Conservation (phyloP, 2,888 invertebrate genomes). For the Hirtodrosophila duncani region DNA sequence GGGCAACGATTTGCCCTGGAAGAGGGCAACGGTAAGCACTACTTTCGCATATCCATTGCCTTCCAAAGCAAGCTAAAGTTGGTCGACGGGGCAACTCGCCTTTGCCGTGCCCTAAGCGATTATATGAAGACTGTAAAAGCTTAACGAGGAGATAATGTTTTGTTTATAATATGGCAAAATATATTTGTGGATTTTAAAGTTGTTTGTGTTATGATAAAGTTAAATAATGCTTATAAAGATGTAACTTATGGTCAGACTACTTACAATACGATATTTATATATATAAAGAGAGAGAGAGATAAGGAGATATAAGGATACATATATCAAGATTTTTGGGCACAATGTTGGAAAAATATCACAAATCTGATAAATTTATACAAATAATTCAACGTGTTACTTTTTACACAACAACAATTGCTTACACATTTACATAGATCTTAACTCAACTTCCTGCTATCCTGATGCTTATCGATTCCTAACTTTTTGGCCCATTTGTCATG, state of each 20-base stretch:
- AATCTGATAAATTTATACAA: constrained; percentile 57
- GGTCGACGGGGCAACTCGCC: constrained; percentile 68
- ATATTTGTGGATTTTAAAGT: constrained; percentile 41
- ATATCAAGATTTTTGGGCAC: constrained; percentile 55
- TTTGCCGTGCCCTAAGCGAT: constrained; percentile 76
- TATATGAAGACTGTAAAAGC: constrained; percentile 43
- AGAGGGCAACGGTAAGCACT: constrained; percentile 73
- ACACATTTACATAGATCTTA: constrained; percentile 18
- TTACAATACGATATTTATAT: constrained; percentile 46
- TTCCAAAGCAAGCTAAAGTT: constrained; percentile 78
- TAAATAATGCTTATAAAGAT: constrained; percentile 54
- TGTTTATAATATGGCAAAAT: constrained; percentile 48
- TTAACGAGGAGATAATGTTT: neutral
- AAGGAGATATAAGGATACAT: constrained; percentile 3
- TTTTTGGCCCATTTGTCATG: constrained; percentile 28
- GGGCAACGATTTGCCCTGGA: constrained; percentile 78
- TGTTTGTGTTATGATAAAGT: constrained; percentile 42
- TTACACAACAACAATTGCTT: constrained; percentile 25
- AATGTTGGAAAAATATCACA: constrained; percentile 66
- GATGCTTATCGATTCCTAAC: neutral
- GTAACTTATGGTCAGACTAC: constrained; percentile 49
- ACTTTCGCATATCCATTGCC: constrained; percentile 79
- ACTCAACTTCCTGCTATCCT: constrained; percentile 1
- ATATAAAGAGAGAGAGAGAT: constrained; percentile 18
- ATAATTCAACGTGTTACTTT: constrained; percentile 34